Evolutionary conservation across 2,113 vertebrate genomes (phyloP).

Genomic region (Rhodinocichla rosea): DNA sequence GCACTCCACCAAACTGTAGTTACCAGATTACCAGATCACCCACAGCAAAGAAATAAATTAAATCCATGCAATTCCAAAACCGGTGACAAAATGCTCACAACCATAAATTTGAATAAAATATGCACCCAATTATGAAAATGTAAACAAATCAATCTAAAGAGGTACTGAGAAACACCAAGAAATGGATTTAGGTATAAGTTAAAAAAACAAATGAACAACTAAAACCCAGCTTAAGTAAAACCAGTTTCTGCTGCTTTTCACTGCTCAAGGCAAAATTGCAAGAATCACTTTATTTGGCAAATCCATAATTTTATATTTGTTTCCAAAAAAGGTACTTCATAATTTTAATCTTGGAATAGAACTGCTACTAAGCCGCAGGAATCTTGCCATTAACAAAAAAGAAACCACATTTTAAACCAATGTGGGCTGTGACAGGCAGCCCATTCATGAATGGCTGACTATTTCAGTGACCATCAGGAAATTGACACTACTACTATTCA

Average conservation of each 20-base stretch:
- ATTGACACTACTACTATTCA: background rate
- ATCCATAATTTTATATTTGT: background rate
- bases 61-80: background rate
- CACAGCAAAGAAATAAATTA: background rate
- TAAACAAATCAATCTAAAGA: background rate
- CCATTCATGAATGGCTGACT: background rate
- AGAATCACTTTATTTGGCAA: background rate
- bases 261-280: background rate
- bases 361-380: background rate
- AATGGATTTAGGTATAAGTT: background rate
- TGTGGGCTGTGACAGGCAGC: background rate
- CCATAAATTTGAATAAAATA: background rate
- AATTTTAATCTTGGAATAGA: background rate
- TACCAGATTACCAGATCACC: background rate
- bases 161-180: background rate
- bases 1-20: background rate
- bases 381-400: background rate
- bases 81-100: background rate
- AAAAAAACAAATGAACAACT: background rate
- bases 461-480: background rate
- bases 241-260: background rate
- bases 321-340: background rate
- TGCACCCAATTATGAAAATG: background rate
- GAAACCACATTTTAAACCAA: background rate
- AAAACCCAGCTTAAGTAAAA: background rate